Conservation (phyloP, 2,113 vertebrate species). For the Pelvicachromis taeniatus region DNA sequence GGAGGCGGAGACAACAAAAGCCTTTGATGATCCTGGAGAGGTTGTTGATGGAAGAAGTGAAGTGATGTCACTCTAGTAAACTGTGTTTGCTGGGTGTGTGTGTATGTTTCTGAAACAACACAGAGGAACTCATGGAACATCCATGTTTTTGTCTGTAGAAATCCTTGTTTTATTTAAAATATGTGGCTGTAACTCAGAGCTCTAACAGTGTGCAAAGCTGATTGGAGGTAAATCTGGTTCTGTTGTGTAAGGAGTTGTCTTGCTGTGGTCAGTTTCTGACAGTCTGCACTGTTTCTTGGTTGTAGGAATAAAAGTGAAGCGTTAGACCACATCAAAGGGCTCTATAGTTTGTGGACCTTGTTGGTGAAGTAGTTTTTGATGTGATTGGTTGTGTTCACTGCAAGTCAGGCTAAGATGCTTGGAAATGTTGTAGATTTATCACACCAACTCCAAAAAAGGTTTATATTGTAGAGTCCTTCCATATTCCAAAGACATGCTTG, state of each 20-base stretch:
- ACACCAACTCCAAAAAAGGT: neutral
- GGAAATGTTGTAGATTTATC: neutral
- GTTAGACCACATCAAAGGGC: neutral
- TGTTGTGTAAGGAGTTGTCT: neutral
- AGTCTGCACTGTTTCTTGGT: no score
- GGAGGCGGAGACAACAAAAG: neutral
- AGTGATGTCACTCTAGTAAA: neutral
- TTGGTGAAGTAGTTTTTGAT: no score
- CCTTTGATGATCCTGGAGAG: neutral
- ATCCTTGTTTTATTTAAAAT: neutral
- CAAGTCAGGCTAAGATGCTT: no score
- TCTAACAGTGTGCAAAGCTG: neutral
- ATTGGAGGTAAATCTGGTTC: neutral
- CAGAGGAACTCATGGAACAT: accelerated
- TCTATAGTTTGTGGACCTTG: neutral
- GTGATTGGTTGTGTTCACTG: no score
- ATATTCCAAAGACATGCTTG: neutral
- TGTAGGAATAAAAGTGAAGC: neutral
- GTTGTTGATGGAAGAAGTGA: neutral
- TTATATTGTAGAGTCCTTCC: neutral
- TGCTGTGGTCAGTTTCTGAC: no score
- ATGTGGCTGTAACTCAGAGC: neutral
- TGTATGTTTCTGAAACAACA: neutral
- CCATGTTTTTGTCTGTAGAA: neutral
- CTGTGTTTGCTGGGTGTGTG: neutral